A percentile compares a stretch with the other conserved stretches of the same genome.
These are phyloP conservation scores for Lycodopsis pacificus DNA, from an alignment of 2,797 vertebrate species.

Conservation along the genomic window DNA sequence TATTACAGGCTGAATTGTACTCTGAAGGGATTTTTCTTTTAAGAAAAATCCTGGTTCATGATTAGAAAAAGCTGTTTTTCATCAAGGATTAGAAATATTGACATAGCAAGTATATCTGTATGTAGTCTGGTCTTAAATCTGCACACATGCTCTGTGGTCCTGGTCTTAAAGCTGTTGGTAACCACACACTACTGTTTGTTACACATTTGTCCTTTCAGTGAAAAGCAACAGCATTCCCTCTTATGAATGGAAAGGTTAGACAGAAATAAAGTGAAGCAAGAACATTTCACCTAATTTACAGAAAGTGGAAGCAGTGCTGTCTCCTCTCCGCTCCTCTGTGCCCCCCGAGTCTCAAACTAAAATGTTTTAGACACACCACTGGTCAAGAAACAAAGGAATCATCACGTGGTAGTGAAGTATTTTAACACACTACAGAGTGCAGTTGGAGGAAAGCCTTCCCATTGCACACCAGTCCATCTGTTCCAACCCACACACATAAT, in stretches of 20 bases:
- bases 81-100: not conserved
- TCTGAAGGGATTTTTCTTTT: not conserved
- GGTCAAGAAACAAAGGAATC: slow-evolving; percentile 5
- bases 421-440: slow-evolving; percentile 34
- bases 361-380: slow-evolving; percentile 12
- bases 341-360: slow-evolving; percentile 18
- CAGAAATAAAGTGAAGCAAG: not conserved
- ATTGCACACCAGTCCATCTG: slow-evolving; percentile 57
- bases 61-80: not conserved
- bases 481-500: slow-evolving; percentile 64
- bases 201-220: slow-evolving; percentile 1
- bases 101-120: no score
- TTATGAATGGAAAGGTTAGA: not conserved
- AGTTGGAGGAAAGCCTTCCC: slow-evolving; percentile 44
- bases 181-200: not conserved
- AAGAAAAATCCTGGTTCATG: not conserved
- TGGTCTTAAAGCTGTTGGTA: not conserved
- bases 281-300: not conserved
- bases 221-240: not conserved
- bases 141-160: not conserved
- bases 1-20: not conserved
- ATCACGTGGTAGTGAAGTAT: slow-evolving; percentile 34
- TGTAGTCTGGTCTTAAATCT: not conserved
- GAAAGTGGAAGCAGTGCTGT: not conserved
- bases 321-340: not conserved